These are phyloP conservation scores for Drosophila buzzatii DNA, from an alignment of 2,888 invertebrate genomes.

Conservation along the genomic window DNA sequence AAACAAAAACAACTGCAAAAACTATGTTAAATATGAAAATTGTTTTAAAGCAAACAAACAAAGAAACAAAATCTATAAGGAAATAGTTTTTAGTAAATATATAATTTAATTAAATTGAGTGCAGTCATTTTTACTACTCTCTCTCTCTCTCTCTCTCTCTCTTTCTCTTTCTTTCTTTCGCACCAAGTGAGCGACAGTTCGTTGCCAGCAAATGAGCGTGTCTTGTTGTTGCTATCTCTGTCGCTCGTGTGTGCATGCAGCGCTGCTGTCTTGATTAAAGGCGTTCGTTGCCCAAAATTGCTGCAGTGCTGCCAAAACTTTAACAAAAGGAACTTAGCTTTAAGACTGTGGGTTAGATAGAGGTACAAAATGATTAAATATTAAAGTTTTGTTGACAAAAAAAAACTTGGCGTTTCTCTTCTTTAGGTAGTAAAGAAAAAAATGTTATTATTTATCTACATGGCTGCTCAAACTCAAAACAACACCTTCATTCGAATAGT, in stretches of 20 bases:
- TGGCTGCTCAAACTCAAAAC: too few relatives aligned
- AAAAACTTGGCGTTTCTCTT: constrained; percentile 1
- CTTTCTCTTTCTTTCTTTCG: not conserved
- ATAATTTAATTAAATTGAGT: constrained; percentile 33
- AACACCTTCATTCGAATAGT: too few relatives aligned
- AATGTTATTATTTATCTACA: too few relatives aligned
- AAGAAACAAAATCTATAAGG: constrained; percentile 25
- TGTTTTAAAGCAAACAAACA: constrained; percentile 14
- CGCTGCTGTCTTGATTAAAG: not conserved
- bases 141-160: not conserved
- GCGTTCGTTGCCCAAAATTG: not conserved
- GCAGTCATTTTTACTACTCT: constrained; percentile 14
- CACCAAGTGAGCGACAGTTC: not conserved
- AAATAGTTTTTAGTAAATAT: constrained; percentile 55
- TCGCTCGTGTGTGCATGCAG: not conserved
- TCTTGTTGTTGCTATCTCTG: constrained; percentile 7
- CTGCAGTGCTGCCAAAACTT: not conserved
- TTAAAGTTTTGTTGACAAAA: constrained; percentile 4
- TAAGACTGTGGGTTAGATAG: constrained; percentile 2
- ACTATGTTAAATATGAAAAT: constrained; percentile 55
- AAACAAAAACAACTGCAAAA: constrained; percentile 19
- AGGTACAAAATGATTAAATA: not conserved
- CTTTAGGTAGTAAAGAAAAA: not conserved
- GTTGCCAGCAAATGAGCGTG: not conserved
- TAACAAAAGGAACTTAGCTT: not conserved